Conservation (phyloP, 2,113 vertebrate genomes). For the Emydocephalus ijimae region DNA sequence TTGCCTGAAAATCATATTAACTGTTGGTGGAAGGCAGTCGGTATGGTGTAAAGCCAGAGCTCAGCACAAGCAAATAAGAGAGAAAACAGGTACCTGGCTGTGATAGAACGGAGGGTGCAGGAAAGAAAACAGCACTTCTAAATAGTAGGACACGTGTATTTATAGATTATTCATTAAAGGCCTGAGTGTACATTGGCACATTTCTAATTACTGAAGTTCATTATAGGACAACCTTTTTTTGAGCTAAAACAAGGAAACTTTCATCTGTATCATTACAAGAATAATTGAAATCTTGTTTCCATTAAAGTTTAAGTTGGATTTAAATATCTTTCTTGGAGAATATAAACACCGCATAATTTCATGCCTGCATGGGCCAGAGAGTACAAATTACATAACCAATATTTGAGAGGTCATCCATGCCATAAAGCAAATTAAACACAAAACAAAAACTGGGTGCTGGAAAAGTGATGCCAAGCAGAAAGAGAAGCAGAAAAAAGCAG, state of each 20-base stretch:
- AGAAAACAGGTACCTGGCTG: slow-evolving; percentile 40
- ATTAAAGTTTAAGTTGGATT: slow-evolving; percentile 50
- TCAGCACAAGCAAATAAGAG: slow-evolving; percentile 39
- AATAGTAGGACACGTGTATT: slow-evolving; percentile 15
- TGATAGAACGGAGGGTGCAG: slow-evolving; percentile 50
- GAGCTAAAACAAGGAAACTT: slow-evolving; percentile 53
- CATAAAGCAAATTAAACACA: not conserved
- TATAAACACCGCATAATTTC: slow-evolving; percentile 49
- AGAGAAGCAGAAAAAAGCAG: not conserved
- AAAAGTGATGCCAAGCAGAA: not conserved
- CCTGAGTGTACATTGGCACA: slow-evolving; percentile 30
- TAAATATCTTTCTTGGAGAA: slow-evolving; percentile 48
- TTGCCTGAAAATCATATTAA: slow-evolving; percentile 67
- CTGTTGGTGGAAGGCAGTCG: slow-evolving; percentile 60
- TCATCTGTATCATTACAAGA: slow-evolving; percentile 45
- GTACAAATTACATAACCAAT: slow-evolving; percentile 44
- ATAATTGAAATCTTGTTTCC: slow-evolving; percentile 57
- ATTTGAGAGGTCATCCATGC: slow-evolving; percentile 4
- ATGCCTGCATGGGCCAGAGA: slow-evolving; percentile 37
- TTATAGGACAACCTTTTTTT: slow-evolving; percentile 44
- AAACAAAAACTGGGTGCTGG: not conserved
- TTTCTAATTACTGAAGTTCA: slow-evolving; percentile 53
- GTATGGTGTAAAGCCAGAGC: slow-evolving; percentile 41
- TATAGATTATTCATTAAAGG: slow-evolving; percentile 60
- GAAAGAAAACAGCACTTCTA: slow-evolving; percentile 9